These are phyloP conservation scores for Rhodeus uyekii DNA, from an alignment of 2,797 vertebrate genomes.

Conservation along the genomic window DNA sequence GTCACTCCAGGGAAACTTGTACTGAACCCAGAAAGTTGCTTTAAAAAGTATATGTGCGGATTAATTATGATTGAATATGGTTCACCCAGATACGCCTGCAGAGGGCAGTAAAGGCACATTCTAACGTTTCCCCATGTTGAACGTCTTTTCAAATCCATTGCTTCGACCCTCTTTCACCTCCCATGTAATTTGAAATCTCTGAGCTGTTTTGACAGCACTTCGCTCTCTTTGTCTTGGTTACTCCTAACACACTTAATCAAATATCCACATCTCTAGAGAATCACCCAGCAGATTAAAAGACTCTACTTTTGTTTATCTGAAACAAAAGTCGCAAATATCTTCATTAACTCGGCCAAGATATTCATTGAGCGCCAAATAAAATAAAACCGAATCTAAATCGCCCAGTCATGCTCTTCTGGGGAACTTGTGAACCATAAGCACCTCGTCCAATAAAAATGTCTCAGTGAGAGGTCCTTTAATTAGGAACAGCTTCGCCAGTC, in stretches of 20 bases:
- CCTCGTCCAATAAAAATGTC: conserved; percentile 68
- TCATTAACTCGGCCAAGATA: conserved; percentile 58
- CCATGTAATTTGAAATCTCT: conserved; percentile 13
- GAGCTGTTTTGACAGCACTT: conserved; percentile 33
- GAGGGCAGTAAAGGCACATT: conserved; percentile 45
- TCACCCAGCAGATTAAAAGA: conserved; percentile 29
- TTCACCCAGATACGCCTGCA: not conserved
- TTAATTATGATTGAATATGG: not conserved
- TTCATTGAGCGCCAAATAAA: conserved; percentile 67
- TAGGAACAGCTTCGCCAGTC: conserved; percentile 57
- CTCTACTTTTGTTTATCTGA: conserved; percentile 23
- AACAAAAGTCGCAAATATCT: conserved; percentile 26
- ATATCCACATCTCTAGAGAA: conserved; percentile 47
- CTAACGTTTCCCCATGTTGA: not conserved
- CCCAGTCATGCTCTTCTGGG: conserved; percentile 46
- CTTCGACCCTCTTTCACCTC: conserved; percentile 23
- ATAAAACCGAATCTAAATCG: conserved; percentile 65
- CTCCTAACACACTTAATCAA: conserved; percentile 31
- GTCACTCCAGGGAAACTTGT: not conserved
- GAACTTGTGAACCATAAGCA: conserved; percentile 60
- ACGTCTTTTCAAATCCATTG: not conserved
- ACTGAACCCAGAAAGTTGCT: not conserved
- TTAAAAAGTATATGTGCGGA: not conserved
- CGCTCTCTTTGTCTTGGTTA: conserved; percentile 36
- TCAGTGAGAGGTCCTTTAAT: conserved; percentile 61